Evolutionary conservation across 2,888 invertebrate species (phyloP).

Genomic region (Agapostemon virescens): DNA sequence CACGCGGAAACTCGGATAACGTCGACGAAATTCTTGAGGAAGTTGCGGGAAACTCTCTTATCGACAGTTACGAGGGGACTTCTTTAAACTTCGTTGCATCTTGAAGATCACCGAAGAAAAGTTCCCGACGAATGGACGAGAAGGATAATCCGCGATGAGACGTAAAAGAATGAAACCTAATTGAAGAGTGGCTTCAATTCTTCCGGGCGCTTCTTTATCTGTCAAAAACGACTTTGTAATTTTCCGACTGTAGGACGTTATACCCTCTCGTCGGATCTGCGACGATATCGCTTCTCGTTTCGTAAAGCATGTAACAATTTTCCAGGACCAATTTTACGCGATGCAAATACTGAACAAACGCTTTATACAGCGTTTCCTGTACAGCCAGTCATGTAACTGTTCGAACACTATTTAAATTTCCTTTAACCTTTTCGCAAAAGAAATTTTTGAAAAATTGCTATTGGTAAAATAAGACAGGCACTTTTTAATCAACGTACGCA

Average conservation of each 20-base stretch:
- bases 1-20: slow-evolving; percentile 44
- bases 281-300: not conserved
- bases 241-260: not conserved
- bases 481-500: too few species aligned
- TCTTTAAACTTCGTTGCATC: slow-evolving; percentile 31
- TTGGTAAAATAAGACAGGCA: too few species aligned
- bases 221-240: slow-evolving; percentile 6
- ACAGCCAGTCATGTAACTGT: too few species aligned
- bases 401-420: too few species aligned
- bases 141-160: slow-evolving; percentile 64
- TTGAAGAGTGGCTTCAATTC: slow-evolving; percentile 18
- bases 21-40: slow-evolving; percentile 29
- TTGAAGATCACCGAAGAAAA: slow-evolving; percentile 39
- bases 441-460: too few species aligned
- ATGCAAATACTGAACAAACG: not conserved
- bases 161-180: slow-evolving; percentile 60
- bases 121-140: slow-evolving; percentile 47
- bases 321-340: not conserved
- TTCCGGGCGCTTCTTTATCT: not conserved
- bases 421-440: too few species aligned
- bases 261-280: not conserved
- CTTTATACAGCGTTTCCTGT: not conserved
- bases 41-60: slow-evolving; percentile 41
- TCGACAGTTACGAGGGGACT: slow-evolving; percentile 37
- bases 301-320: not conserved